Percentiles rank a stretch among this genome's conserved stretches.
These are phyloP conservation scores for Tricholaema leucomelas DNA, from an alignment of 2,113 vertebrate genomes.

Conservation along the genomic window DNA sequence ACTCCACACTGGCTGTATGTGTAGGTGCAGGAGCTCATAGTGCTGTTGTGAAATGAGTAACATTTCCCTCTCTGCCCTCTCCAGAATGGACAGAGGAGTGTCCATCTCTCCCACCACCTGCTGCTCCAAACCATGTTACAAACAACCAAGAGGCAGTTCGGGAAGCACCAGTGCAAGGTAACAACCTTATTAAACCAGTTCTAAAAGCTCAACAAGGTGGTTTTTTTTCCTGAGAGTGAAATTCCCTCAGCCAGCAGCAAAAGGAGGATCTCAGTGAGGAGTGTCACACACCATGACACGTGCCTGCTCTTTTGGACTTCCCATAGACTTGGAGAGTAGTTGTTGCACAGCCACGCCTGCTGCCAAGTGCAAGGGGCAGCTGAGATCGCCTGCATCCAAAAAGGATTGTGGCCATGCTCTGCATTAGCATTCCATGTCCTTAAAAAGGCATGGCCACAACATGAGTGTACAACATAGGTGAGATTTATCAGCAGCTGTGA, in stretches of 20 bases:
- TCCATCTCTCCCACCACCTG: slow-evolving; percentile 83
- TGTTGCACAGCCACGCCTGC: background rate
- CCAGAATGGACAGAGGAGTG: slow-evolving; percentile 96
- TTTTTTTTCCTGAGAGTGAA: background rate
- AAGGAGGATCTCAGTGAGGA: background rate
- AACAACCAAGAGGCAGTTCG: slow-evolving; percentile 90
- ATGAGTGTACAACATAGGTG: background rate
- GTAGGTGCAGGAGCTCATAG: background rate
- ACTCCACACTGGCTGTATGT: background rate
- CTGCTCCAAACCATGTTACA: slow-evolving; percentile 83
- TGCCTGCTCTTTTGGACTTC: background rate
- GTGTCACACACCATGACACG: background rate
- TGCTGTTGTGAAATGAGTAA: slow-evolving; percentile 25
- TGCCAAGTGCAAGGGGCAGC: background rate
- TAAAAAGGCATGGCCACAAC: background rate
- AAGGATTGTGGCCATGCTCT: background rate
- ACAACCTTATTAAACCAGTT: slow-evolving; percentile 32
- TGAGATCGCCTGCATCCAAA: background rate
- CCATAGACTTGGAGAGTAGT: background rate
- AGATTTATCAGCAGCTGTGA: background rate
- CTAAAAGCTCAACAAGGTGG: background rate
- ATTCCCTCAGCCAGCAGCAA: background rate
- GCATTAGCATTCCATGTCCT: background rate
- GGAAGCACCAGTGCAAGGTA: slow-evolving; percentile 85
- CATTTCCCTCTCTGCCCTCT: slow-evolving; percentile 64